Base-by-base conservation (phyloP, 2,888 invertebrate species). In the Temnothorax ravouxi region DNA sequence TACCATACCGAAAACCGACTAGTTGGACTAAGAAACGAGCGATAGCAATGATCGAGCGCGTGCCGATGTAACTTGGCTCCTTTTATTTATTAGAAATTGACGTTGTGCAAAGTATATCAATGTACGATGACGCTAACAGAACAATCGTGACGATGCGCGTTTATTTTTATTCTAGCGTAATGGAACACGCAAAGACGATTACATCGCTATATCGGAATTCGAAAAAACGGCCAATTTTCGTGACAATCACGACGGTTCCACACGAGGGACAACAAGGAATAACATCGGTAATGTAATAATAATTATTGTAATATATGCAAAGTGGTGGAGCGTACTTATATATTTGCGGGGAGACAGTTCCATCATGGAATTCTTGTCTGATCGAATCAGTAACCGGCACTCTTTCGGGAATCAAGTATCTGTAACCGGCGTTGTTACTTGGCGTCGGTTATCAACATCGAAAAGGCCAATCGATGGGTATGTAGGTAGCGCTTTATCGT, bases 391-490 rank as follows among this genome's bases (percentile, higher is more conserved):
- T 92, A 91, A 86, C 91, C 89, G 91, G 92, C 91, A 91, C 87
- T 90, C 90, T 89, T 88, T 80, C 74, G 62, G 74, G 88, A 81
- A 88, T 87, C 79, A 66, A 67, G 84, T 83, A 82, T 61, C 56
- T 80, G 77, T 90, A 89, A 86, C 83, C 90, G 91, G 91, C 90
- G 91, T 92, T 90, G 82, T 91, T 93, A 93, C 91, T 79, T 21
- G 21, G 50, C 91, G 92, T 92, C 90, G 91, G 93, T 93, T 93
- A 93, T 90, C 93, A 93, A 93, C 91, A 92, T 93, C 92, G 91
- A 93, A 91, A 93, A 93, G 93, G 93, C 94, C 92, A 94, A 94
- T 92, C 90, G 91, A 93, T 91, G 91, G 92, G 91, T 90, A 90
- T 91, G 91, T 90, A 92, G 91, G 90, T 93, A 93, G 92, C 92